These are phyloP conservation scores for Suncus etruscus DNA, from an alignment of 2,113 vertebrate genomes.

Conservation along the genomic window DNA sequence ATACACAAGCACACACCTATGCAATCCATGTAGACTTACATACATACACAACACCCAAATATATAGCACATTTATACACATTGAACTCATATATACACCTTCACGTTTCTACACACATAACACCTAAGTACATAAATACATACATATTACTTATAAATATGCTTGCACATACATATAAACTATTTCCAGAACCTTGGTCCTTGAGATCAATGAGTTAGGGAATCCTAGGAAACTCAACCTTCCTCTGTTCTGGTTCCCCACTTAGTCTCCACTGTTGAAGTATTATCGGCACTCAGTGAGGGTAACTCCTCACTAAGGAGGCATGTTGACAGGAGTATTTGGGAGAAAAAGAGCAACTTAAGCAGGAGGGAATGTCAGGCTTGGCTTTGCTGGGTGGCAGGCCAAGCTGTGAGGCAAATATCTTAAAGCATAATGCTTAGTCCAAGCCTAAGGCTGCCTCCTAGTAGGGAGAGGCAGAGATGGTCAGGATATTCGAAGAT, in stretches of 20 bases:
- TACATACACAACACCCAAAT: no score
- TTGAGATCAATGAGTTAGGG: background rate
- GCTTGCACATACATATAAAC: fast-evolving
- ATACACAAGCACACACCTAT: background rate
- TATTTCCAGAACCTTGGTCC: background rate
- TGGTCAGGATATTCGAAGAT: background rate
- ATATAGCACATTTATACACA: no score
- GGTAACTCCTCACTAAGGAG: background rate
- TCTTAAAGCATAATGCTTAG: no score
- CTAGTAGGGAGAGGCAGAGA: fast-evolving
- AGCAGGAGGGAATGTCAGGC: background rate
- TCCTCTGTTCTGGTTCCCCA: fast-evolving
- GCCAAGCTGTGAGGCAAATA: background rate
- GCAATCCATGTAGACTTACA: background rate
- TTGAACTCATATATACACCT: no score
- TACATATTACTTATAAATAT: background rate
- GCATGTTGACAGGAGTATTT: background rate
- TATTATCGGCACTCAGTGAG: background rate
- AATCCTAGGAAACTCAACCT: background rate
- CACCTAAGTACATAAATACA: background rate
- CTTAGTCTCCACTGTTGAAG: background rate
- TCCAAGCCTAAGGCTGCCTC: background rate
- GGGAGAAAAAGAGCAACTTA: background rate
- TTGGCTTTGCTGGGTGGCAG: background rate
- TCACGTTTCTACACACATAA: no score